Evolutionary conservation across 2,888 invertebrate genomes (phyloP), one percentile per base, ranked within the genome.

Genomic region (Agelastica alni): DNA sequence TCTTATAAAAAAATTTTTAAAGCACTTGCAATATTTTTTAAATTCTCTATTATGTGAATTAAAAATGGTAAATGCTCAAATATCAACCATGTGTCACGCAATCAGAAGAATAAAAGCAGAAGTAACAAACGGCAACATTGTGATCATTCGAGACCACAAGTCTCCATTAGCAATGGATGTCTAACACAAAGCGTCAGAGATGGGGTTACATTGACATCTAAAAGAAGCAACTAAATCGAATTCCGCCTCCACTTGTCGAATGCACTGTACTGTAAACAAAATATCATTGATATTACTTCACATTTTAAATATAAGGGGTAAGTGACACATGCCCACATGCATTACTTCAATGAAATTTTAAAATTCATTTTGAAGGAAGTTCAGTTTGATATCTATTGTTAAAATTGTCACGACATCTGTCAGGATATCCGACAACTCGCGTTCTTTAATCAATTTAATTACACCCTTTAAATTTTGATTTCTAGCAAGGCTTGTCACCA

Each of bases 211-310:
- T 70, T 73, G 72, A 73, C 71, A 69, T 45, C 49, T 53, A 42
- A 67, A 69, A 69, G 71, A 72, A 67, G 67, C 42, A 41, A 52
- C 52, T 43, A 61, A 73, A 75, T 74, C 70, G 67, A 73, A 73
- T 73, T 72, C 75, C 74, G 72, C 73, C 74, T 71, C 67, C 72
- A 70, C 71, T 71, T 69, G 72, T 74, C 72, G 73, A 72, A 69
- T 63, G 65, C 72, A 71, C 60, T 74, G 71, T 74, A 68, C 70
- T 75, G 76, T 75, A 74, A 75, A 75, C 69, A 75, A 32, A 75
- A 76, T 75, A 71, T 71, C 74, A 75, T 75, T 75, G 74, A 75
- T 75, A 73, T 70, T 72, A 67, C 75, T 75, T 75, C 72, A 73
- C 73, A 72, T 75, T 76, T 75, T 71, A 73, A 74, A 73, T 71